Percentiles rank a stretch among this genome's conserved stretches.
These are phyloP conservation scores for Chrysotoxum bicinctum DNA, from an alignment of 2,888 invertebrate species.

Conservation along the genomic window DNA sequence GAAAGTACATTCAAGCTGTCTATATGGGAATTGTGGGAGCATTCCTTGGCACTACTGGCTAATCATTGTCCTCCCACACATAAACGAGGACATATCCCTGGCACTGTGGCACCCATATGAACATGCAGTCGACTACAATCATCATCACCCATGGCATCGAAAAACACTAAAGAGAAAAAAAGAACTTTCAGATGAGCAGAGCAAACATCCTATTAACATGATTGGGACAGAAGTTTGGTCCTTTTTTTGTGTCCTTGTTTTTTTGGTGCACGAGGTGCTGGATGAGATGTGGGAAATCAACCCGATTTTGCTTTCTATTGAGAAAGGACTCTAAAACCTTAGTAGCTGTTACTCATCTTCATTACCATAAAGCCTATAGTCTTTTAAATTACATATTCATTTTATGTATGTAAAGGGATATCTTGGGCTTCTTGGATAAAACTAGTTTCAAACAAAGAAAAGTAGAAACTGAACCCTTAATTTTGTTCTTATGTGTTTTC, in stretches of 20 bases:
- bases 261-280: neutral
- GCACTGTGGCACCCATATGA: neutral
- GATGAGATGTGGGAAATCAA: neutral
- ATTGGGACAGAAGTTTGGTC: constrained; percentile 28
- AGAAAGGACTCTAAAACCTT: neutral
- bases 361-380: constrained; percentile 13
- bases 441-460: neutral
- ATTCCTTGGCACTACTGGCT: constrained; percentile 11
- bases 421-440: constrained; percentile 10
- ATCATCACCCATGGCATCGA: constrained; percentile 12
- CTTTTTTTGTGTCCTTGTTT: neutral
- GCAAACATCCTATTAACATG: constrained; percentile 52
- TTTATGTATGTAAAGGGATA: constrained; percentile 11
- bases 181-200: constrained; percentile 19
- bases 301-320: neutral
- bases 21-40: constrained; percentile 22
- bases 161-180: neutral
- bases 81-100: neutral
- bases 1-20: neutral
- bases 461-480: neutral
- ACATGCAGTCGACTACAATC: constrained; percentile 5
- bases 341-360: constrained; percentile 3
- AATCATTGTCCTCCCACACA: constrained; percentile 30
- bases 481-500: neutral
- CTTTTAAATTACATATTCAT: constrained; percentile 32